These are phyloP conservation scores for Cyclura pinguis DNA, from an alignment of 2,797 vertebrate genomes.

Conservation along the genomic window DNA sequence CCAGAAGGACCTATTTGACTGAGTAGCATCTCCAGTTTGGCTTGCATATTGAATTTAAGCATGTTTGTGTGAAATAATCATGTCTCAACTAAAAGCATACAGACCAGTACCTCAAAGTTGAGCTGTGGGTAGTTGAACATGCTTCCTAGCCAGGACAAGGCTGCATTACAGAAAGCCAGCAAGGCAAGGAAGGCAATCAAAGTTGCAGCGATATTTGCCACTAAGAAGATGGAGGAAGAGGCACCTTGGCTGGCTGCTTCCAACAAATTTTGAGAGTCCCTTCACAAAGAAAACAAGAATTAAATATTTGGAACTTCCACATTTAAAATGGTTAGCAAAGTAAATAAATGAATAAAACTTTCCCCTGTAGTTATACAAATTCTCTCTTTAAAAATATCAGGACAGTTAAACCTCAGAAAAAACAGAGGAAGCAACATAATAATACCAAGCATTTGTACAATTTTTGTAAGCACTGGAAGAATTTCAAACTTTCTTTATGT, in stretches of 20 bases:
- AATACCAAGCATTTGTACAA: background rate
- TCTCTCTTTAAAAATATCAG: background rate
- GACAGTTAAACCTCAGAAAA: background rate
- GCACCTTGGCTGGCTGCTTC: conserved; percentile 88
- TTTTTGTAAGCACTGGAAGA: background rate
- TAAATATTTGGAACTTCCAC: conserved; percentile 20
- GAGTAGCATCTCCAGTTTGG: background rate
- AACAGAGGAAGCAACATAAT: background rate
- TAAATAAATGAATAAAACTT: background rate
- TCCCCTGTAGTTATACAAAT: background rate
- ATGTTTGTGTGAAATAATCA: background rate
- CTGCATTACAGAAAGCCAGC: conserved; percentile 83
- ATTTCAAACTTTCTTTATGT: background rate
- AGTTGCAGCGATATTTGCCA: conserved; percentile 83
- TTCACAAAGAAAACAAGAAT: conserved; percentile 63
- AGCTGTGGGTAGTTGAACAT: conserved; percentile 87
- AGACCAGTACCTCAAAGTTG: conserved; percentile 85
- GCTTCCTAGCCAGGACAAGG: conserved; percentile 88
- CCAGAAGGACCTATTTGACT: background rate
- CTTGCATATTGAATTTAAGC: background rate
- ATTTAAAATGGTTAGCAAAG: background rate
- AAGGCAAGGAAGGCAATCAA: conserved; percentile 88
- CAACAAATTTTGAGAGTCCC: conserved; percentile 84
- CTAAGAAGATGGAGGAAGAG: conserved; percentile 79
- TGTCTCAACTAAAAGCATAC: background rate